Evolutionary conservation across 2,113 vertebrate species (phyloP).

Genomic region (sheep (Ovis aries)): DNA sequence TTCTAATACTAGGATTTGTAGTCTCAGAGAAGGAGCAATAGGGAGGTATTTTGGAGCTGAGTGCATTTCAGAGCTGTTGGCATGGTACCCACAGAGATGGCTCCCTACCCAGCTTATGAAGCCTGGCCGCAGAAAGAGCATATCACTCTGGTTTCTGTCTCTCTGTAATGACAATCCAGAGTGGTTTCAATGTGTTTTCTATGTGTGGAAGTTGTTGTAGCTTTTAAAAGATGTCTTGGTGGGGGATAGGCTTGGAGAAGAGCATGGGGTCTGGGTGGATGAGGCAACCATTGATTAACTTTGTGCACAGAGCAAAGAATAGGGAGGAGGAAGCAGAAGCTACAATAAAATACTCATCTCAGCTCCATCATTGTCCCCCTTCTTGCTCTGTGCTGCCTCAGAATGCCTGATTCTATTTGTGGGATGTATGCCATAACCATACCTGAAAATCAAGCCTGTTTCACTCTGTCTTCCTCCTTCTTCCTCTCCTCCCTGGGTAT

Average conservation of each 20-base stretch:
- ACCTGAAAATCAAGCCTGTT: background rate
- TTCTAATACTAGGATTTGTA: background rate
- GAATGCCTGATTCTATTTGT: fast-evolving
- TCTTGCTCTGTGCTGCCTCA: background rate
- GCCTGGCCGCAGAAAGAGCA: background rate
- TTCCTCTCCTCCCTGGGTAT: background rate
- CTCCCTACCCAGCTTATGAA: background rate
- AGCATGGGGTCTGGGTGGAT: background rate
- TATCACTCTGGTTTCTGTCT: background rate
- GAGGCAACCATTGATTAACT: background rate
- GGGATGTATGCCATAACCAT: background rate
- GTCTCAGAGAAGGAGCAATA: fast-evolving
- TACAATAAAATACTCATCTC: fast-evolving
- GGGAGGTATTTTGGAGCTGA: background rate
- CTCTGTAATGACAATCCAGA: background rate
- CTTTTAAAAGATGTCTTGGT: background rate
- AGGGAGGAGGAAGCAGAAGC: background rate
- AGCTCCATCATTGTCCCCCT: fast-evolving
- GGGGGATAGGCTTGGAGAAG: background rate
- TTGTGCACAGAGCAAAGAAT: background rate
- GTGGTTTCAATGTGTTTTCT: background rate
- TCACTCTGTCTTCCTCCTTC: background rate
- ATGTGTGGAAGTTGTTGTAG: background rate
- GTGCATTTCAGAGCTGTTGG: too few relatives aligned
- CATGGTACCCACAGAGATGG: background rate